Base-by-base conservation (phyloP, 2,797 vertebrate species). In the Microtus agrestis region DNA sequence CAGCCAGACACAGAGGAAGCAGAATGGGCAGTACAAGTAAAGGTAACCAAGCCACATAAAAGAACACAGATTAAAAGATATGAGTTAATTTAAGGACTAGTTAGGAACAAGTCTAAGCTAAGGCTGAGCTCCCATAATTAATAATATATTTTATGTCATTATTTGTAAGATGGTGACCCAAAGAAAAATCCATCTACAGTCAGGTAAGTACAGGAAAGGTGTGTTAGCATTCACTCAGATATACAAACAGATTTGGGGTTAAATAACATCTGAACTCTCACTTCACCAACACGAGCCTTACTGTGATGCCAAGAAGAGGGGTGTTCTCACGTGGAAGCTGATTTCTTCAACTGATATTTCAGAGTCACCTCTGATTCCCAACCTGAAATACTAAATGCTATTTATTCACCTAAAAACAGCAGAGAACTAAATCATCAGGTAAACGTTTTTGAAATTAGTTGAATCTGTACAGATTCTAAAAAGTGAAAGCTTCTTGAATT, bases 381-480 rank as follows among this genome's bases (percentile, higher is more conserved):
- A 89, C 2, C 40, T 29, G 59, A 8, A 84, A 19, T 89, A n/a
- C 40, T 79, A 81, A 89, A 63, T 4, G 69, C 74, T 69, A 59
- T 2, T 89, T 85, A 92, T 67, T 92, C 77, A 90, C 65, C 40
- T 61, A 12, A 91, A 94, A 89, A 93, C 5, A 63, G 56, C 56
- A 94, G 87, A 10, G 8, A 87, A 93, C 84, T 56, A 93, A 73
- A 34, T 87, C 11, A 74, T 51, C 74, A 80, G 56, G 27, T 8
- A 90, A 84, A 86, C 51, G 0, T 89, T 73, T 91, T 91, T 93
- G 63, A 54, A 89, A 82, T 93, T 54, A 43, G 56, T 43, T 81
- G 74, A 69, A 48, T 80, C 80, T 34, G 34, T 63, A 71, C 86
- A 76, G 0, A 77, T 73, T 74, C 82, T 74, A 80, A 92, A 89